Evolutionary conservation across 2,797 vertebrate species (phyloP).

Genomic region (Cephalopachus bancanus): DNA sequence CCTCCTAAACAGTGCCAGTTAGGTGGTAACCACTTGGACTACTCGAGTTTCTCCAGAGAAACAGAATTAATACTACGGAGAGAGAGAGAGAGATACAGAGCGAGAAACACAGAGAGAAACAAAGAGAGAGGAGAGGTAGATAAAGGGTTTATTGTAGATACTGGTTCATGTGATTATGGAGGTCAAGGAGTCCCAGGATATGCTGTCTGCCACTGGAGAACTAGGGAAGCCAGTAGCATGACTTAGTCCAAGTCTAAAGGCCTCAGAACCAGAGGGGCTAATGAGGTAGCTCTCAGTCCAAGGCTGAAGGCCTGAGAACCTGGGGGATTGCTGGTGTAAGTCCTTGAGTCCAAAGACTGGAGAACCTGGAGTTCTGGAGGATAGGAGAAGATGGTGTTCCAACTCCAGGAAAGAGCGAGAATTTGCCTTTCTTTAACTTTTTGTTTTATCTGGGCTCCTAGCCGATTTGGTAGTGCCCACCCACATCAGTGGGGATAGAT

Average conservation of each 20-base stretch:
- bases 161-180: background rate
- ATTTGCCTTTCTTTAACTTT: background rate
- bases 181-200: background rate
- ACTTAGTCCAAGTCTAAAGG: background rate
- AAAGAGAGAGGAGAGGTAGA: background rate
- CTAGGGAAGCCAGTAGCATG: background rate
- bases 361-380: background rate
- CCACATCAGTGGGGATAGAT: background rate
- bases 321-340: too few relatives aligned
- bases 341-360: background rate
- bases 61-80: background rate
- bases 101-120: background rate
- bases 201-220: background rate
- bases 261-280: too few relatives aligned
- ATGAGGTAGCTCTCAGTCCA: background rate
- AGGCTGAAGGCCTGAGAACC: background rate
- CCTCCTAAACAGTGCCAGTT: background rate
- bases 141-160: background rate
- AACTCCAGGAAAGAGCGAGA: background rate
- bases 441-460: background rate
- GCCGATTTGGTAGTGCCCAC: background rate
- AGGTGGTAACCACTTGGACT: background rate
- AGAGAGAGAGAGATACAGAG: accelerated
- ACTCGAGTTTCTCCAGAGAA: background rate
- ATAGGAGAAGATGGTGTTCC: background rate